Evolutionary conservation across 2,888 invertebrate species (phyloP), one percentile per base, ranked within the genome.

Genomic region (Aquatica leii): DNA sequence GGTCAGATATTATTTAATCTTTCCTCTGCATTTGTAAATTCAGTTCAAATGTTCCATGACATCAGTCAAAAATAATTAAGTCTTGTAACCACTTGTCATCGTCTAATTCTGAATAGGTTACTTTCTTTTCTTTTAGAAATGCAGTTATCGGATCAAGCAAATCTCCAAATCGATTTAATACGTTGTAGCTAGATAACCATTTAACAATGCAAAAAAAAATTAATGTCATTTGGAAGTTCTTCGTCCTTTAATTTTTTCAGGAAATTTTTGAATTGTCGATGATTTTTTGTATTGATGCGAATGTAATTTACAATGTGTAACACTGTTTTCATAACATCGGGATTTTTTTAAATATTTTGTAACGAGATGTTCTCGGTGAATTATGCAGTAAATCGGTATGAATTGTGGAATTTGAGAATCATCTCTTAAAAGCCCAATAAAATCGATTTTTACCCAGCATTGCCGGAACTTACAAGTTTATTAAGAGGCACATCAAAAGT

Each of bases 41-140:
- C 49, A 61, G 51, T 60, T 51, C 54, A 66, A 62, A 68, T 66
- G 59, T 66, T 62, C 62, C 62, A 65, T 59, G 41, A n/a, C n/a
- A n/a, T 59, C 52, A 57, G 62, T 53, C 18, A 56, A 54, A 54
- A 54, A 54, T 55, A n/a, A n/a, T 59, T 51, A n/a, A 55, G 62
- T 15, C 52, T 59, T 49, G 58, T 62, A 37, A 54, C 57, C 48
- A 67, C 52, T 43, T n/a, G n/a, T n/a, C n/a, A n/a, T n/a, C n/a
- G n/a, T n/a, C 62, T 65, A 58, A 65, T 65, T 65, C 61, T 58
- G 65, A 61, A 62, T 65, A 65, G 53, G 58, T 65, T 62, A 58
- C 64, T 66, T 56, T 53, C 52, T n/a, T 66, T 64, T 66, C 60
- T 52, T 66, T 57, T 66, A 24, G 24, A 24, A 24, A 24, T 24